Evolutionary conservation across 2,888 invertebrate species (phyloP), one percentile per base, ranked within the genome.

Genomic region (Melanostoma mellinum): DNA sequence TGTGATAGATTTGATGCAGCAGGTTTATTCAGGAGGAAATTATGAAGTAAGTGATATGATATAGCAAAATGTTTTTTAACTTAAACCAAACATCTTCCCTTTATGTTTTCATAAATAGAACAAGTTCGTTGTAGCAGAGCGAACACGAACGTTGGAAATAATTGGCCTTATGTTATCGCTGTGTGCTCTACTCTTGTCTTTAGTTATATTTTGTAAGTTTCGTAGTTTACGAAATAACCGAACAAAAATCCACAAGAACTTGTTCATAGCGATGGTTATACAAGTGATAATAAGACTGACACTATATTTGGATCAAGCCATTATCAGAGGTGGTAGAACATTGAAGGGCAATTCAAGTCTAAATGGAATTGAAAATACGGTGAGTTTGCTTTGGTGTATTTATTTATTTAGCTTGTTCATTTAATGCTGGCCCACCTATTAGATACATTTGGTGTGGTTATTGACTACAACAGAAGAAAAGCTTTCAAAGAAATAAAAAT

Each of bases 111-210:
- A 63, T 63, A 92, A 91, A 4, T 92, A 95, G 95, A 88, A 91
- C 30, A 95, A 94, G 88, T 92, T 95, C 60, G 92, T 93, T 87
- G 95, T 96, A 48, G 96, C 95, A 0, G 93, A 93, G 86, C 93
- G 93, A 4, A 96, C 96, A 0, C 92, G 96, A 67, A 93, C 93
- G 9, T 91, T 98, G 89, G 98, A 98, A 92, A 94, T 95, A 85
- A 93, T 95, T 96, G 98, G 98, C 1, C 93, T 97, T 50, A 94
- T 94, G 71, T 89, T 96, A 6, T 98, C 98, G 0, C 92, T 97
- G 4, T 89, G 96, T 9, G 94, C 96, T 0, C 92, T 98, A 36
- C 89, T 95, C 9, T 89, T 95, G 30, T 96, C 97, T 0, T 92
- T 98, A 56, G 92, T 94, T 63, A 97, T 98, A 86, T 98, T 97